Conservation (phyloP, 2,113 vertebrate genomes). For the Phodopus roborovskii region DNA sequence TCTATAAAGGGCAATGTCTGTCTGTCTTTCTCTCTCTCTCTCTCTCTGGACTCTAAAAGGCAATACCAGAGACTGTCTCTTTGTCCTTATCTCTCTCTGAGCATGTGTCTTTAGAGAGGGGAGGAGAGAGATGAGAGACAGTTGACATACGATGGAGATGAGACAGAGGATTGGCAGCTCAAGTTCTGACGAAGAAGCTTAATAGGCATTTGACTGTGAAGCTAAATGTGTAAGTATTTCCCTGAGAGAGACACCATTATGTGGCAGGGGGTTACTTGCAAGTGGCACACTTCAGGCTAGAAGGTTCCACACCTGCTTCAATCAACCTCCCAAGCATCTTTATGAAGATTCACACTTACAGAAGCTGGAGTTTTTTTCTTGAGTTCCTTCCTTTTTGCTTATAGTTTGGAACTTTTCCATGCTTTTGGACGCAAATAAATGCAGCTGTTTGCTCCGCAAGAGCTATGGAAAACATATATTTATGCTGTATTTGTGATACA, state of each 20-base stretch:
- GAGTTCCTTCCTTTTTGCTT: conserved; percentile 72
- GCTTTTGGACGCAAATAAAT: conserved; percentile 78
- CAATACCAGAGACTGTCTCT: not conserved
- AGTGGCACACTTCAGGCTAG: conserved; percentile 54
- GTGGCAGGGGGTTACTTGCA: not conserved
- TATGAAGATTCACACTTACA: conserved; percentile 65
- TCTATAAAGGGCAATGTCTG: too few species aligned
- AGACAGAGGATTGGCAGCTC: not conserved
- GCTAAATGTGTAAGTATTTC: not conserved
- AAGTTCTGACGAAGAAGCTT: not conserved
- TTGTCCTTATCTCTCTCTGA: not conserved
- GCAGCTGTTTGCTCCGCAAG: conserved; percentile 77
- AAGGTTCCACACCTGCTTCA: conserved; percentile 66
- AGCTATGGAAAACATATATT: conserved; percentile 74
- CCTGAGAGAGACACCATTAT: not conserved
- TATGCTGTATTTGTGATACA: conserved; percentile 76
- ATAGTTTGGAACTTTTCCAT: conserved; percentile 76
- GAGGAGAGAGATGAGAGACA: not conserved
- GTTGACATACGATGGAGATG: not conserved
- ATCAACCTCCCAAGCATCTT: conserved; percentile 65
- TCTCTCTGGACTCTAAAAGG: not conserved
- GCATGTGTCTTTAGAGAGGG: not conserved
- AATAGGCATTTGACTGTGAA: conserved; percentile 11
- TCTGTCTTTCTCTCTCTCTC: too few species aligned
- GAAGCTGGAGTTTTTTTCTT: conserved; percentile 65